Evolutionary conservation across 2,797 vertebrate species (phyloP), one percentile per base, ranked within the genome.

Genomic region (Mus caroli): DNA sequence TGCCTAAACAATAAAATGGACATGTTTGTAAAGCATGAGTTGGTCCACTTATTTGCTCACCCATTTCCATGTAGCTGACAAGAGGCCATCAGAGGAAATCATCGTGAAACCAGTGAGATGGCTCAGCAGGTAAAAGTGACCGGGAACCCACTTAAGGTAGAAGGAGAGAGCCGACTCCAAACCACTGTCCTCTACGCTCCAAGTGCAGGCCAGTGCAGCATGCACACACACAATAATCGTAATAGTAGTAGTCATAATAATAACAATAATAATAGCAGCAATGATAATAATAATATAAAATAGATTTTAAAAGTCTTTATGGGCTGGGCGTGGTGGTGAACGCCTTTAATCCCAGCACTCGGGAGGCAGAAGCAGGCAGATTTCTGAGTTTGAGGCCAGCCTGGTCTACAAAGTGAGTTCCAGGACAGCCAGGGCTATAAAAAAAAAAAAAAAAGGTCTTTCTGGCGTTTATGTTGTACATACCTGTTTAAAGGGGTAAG

Each of bases 1-100:
- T 97, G 98, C 96, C 97, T 97, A 98, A 97, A 98, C 97, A 98
- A 98, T 98, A 98, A 98, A 98, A 98, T 87, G 92, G 98, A 98
- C 97, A 97, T 98, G 98, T 98, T 98, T 98, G 97, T 98, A 98
- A 98, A 98, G 96, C 97, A 94, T 20, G 92, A 0, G 24, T 87
- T 97, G 96, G 89, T 92, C 95, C 64, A n/a, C 69, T 98, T 93
- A 95, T 97, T 82, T 88, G 40, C 69, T 76, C 88, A 69, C 34
- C 50, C 86, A 46, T 19, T n/a, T 54, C 37, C 52, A 34, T 71
- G 62, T 64, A 31, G 88, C 60, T 26, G 3, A 8, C 85, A 52
- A 88, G 60, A 79, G 17, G 31, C 24, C 31, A 40, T 37, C 28
- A n/a, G 40, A 54, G 75, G 56, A 62, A 82, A 85, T 20, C 15